These are phyloP conservation scores for Ennomos erosarius DNA, from an alignment of 2,888 invertebrate genomes.

Conservation along the genomic window DNA sequence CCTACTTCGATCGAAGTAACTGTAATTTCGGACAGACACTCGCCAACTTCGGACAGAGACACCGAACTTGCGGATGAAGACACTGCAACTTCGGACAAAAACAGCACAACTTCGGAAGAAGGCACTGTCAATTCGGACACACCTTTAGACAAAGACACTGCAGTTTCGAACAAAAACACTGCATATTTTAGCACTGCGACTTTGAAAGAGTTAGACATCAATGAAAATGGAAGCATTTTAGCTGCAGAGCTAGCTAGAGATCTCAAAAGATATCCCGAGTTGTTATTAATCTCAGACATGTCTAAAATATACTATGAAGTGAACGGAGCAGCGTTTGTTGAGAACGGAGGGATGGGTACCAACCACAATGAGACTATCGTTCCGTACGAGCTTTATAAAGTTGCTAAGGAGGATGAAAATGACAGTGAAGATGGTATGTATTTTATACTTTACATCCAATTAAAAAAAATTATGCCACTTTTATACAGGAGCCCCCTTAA, in stretches of 20 bases:
- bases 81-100: neutral
- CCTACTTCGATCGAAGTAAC: neutral
- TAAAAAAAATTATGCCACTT: no score
- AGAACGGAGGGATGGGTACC: neutral
- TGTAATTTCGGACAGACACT: neutral
- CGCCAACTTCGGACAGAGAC: neutral
- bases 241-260: neutral
- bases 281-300: conserved; percentile 6
- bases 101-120: no score
- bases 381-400: conserved; percentile 14
- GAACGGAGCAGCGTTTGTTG: conserved; percentile 2
- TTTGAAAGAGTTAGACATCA: no score
- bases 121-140: no score
- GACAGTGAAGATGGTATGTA: conserved; percentile 17
- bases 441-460: neutral
- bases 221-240: no score
- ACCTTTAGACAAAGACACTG: neutral
- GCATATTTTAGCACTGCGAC: no score
- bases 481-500: no score
- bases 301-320: conserved; percentile 5
- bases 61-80: neutral
- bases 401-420: conserved; percentile 15
- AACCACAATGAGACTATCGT: conserved; percentile 3
- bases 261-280: conserved; percentile 2
- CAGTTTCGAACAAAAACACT: no score